phyloP scores from a whole-genome alignment of 2,888 invertebrate species.

The Drepana falcataria region DNA sequence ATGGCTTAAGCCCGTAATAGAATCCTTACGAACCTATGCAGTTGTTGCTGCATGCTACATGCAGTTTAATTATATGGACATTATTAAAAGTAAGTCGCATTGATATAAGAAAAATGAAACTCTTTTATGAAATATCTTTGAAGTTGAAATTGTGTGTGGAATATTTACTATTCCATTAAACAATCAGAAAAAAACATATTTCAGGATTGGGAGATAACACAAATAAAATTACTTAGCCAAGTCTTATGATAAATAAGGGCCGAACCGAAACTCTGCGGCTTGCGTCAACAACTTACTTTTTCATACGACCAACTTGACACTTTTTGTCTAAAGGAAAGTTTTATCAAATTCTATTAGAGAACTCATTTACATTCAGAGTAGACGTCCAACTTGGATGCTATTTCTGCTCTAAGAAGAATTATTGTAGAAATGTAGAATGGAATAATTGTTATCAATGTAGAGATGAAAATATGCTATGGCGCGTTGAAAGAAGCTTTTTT shows the following conservation, averaged over 20 bases:
- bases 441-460: slow-evolving; percentile 6
- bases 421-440: slow-evolving; percentile 15
- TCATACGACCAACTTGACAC: slow-evolving; percentile 34
- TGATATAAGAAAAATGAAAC: too few relatives aligned
- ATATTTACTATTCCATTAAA: too few relatives aligned
- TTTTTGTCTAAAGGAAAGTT: slow-evolving; percentile 47
- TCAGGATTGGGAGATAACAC: background rate
- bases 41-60: too few relatives aligned
- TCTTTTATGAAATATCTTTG: too few relatives aligned
- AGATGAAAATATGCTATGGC: slow-evolving; percentile 6
- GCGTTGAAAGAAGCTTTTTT: too few relatives aligned
- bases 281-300: slow-evolving; percentile 36
- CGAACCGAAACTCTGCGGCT: slow-evolving; percentile 11
- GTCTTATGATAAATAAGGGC: slow-evolving; percentile 22
- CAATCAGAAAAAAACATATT: too few relatives aligned
- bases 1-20: too few relatives aligned
- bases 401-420: slow-evolving; percentile 27
- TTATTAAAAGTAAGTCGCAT: too few relatives aligned
- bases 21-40: too few relatives aligned
- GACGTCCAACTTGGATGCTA: slow-evolving; percentile 34
- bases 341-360: slow-evolving; percentile 50
- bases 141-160: too few relatives aligned
- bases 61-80: too few relatives aligned
- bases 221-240: slow-evolving; percentile 9
- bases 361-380: slow-evolving; percentile 50